phyloP scores from a whole-genome alignment of 2,797 vertebrate species.

The Acomys russatus region DNA sequence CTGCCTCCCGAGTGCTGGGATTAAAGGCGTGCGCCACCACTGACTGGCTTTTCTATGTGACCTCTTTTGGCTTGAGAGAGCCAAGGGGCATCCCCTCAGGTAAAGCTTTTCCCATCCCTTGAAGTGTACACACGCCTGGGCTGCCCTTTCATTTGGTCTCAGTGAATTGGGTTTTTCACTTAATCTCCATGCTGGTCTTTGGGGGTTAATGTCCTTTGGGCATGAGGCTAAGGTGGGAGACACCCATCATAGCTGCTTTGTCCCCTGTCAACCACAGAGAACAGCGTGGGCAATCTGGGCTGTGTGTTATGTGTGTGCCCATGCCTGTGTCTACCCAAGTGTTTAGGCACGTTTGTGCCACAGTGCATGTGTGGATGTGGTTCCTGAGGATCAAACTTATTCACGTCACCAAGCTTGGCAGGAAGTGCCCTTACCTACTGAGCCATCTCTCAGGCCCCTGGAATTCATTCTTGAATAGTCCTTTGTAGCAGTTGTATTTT shows the following conservation, averaged over 20 bases:
- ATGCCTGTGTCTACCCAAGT: not conserved
- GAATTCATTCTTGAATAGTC: not conserved
- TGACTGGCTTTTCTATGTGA: not conserved
- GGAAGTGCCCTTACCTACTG: not conserved
- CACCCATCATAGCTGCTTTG: not conserved
- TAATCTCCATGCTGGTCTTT: not conserved
- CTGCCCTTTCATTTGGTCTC: not conserved
- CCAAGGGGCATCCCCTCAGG: not conserved
- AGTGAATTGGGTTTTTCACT: not conserved
- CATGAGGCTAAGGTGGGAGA: not conserved
- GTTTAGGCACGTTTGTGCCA: not conserved
- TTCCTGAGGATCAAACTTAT: not conserved
- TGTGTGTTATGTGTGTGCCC: not conserved
- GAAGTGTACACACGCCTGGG: not conserved
- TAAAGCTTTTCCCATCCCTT: not conserved
- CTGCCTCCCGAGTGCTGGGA: too few relatives aligned
- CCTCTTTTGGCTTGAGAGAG: conserved; percentile 49
- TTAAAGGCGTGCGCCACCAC: too few relatives aligned
- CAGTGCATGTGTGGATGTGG: not conserved
- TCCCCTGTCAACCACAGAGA: not conserved
- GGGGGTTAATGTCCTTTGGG: not conserved
- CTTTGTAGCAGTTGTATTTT: not conserved
- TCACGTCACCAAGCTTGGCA: not conserved
- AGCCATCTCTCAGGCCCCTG: not conserved
- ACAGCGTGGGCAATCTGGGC: not conserved